These are phyloP conservation scores for Chaenocephalus aceratus DNA, from an alignment of 2,113 vertebrate species.

Conservation along the genomic window DNA sequence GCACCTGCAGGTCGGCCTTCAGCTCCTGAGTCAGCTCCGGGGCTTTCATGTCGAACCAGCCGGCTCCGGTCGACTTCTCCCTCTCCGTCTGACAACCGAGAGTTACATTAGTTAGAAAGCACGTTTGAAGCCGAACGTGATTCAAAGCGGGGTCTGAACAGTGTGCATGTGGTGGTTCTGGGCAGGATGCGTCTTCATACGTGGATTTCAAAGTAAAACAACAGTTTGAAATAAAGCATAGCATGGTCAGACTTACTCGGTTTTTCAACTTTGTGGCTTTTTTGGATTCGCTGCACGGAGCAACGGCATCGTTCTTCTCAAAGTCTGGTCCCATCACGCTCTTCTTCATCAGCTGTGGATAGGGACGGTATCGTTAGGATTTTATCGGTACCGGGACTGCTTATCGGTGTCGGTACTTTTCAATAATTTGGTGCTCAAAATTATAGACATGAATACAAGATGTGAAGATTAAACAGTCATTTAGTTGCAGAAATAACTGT, in stretches of 20 bases:
- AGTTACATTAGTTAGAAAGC: not conserved
- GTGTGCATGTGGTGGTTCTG: not conserved
- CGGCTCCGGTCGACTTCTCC: slow-evolving; percentile 90
- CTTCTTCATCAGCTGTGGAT: slow-evolving; percentile 90
- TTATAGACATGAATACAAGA: too few species aligned
- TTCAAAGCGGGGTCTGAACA: not conserved
- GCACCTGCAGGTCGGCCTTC: slow-evolving; percentile 90
- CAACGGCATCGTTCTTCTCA: slow-evolving; percentile 90
- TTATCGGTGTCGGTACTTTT: too few species aligned
- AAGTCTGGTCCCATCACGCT: slow-evolving; percentile 93
- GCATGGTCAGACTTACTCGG: slow-evolving; percentile 82
- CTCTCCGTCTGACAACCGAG: slow-evolving; percentile 85
- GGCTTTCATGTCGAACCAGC: slow-evolving; percentile 98
- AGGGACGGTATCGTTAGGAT: not conserved
- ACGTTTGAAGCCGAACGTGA: not conserved
- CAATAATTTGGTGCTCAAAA: too few species aligned
- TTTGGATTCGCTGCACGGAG: slow-evolving; percentile 89
- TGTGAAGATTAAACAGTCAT: too few species aligned
- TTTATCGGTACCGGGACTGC: too few species aligned
- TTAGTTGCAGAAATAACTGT: too few species aligned
- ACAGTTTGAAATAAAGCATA: not conserved
- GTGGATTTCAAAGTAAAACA: not conserved
- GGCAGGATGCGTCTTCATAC: not conserved
- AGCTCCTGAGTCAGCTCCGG: slow-evolving; percentile 93
- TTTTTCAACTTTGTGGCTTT: slow-evolving; percentile 87